These are phyloP conservation scores for Drosophila tani DNA, from an alignment of 1,140 invertebrate species.

Conservation along the genomic window DNA sequence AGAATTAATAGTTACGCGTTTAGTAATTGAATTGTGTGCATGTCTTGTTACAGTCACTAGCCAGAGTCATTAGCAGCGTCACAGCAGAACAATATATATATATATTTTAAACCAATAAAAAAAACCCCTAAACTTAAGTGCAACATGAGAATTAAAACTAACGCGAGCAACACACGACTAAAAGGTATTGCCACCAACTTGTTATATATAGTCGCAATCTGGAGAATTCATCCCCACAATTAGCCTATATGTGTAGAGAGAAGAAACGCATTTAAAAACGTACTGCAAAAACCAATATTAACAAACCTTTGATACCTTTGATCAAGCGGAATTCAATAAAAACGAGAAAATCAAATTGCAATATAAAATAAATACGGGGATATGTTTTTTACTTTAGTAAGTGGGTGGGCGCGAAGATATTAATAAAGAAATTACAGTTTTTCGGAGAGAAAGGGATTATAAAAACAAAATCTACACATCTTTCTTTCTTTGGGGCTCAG, in stretches of 20 bases:
- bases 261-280: slow-evolving; percentile 64
- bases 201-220: slow-evolving; percentile 61
- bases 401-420: not conserved
- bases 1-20: slow-evolving; percentile 72
- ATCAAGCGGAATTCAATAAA: slow-evolving; percentile 58
- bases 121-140: slow-evolving; percentile 49
- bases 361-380: slow-evolving; percentile 45
- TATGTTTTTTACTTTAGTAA: slow-evolving; percentile 4
- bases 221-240: slow-evolving; percentile 56
- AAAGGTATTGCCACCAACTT: slow-evolving; percentile 36
- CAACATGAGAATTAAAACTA: slow-evolving; percentile 41
- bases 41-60: slow-evolving; percentile 65
- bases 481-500: too few species aligned
- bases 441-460: too few species aligned
- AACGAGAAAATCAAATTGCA: slow-evolving; percentile 57
- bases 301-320: slow-evolving; percentile 69
- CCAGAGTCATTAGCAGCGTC: slow-evolving; percentile 35
- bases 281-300: slow-evolving; percentile 35
- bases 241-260: slow-evolving; percentile 69
- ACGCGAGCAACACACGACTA: slow-evolving; percentile 27
- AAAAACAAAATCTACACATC: too few species aligned
- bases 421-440: too few species aligned
- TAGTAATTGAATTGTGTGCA: slow-evolving; percentile 56
- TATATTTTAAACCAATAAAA: slow-evolving; percentile 41
- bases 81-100: slow-evolving; percentile 44